These are phyloP conservation scores for Cydia pomonella DNA, from an alignment of 1,140 invertebrate species.

Conservation along the genomic window DNA sequence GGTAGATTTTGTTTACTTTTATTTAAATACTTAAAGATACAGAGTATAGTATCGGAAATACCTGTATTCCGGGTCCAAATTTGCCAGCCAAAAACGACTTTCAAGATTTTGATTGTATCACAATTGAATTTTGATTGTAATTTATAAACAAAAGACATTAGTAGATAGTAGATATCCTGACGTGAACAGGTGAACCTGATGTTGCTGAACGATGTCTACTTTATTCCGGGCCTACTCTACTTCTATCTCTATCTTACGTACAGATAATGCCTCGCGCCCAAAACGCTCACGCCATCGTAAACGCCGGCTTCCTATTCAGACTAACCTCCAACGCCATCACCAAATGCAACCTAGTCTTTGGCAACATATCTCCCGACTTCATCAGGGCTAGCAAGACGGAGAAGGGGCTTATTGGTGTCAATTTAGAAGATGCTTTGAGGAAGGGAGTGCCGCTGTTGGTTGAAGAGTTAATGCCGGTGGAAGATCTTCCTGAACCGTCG, in stretches of 20 bases:
- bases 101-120: no score
- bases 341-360: slow-evolving; percentile 77
- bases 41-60: no score
- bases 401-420: slow-evolving; percentile 76
- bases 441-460: slow-evolving; percentile 82
- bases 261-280: slow-evolving; percentile 90
- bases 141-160: no score
- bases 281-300: slow-evolving; percentile 92
- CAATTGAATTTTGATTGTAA: no score
- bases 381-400: slow-evolving; percentile 86
- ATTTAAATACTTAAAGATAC: no score
- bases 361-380: slow-evolving; percentile 78
- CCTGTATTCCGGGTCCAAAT: no score
- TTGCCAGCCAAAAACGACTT: no score
- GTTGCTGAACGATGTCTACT: no score
- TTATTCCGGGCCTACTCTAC: no score
- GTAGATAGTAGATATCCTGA: no score
- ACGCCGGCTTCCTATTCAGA: slow-evolving; percentile 89
- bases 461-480: slow-evolving; percentile 84
- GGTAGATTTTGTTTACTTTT: no score
- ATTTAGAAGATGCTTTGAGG: slow-evolving; percentile 77
- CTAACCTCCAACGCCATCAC: slow-evolving; percentile 67
- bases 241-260: slow-evolving; percentile 7
- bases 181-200: no score
- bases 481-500: slow-evolving; percentile 83